These are phyloP conservation scores for Falco cherrug DNA, from an alignment of 2,797 vertebrate species.

Conservation along the genomic window DNA sequence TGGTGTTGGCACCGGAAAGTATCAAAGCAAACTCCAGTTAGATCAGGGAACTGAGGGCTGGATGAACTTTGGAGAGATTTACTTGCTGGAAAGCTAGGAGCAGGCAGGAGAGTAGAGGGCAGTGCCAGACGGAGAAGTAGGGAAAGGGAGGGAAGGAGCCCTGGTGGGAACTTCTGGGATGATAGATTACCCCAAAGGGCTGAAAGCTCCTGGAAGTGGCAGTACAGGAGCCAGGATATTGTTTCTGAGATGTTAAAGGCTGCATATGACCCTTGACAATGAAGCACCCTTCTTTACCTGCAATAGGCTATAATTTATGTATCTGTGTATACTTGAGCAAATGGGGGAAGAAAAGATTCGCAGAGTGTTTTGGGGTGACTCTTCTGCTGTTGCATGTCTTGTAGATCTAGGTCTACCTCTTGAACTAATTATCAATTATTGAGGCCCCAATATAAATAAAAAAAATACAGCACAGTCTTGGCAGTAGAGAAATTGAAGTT, in stretches of 20 bases:
- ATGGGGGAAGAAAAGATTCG: not conserved
- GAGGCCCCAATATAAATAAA: not conserved
- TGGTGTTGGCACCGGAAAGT: not conserved
- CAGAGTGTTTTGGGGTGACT: not conserved
- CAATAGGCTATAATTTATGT: not conserved
- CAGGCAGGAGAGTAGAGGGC: not conserved
- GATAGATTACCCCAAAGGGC: not conserved
- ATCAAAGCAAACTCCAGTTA: not conserved
- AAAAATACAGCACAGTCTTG: not conserved
- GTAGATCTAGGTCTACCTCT: not conserved
- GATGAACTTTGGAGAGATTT: not conserved
- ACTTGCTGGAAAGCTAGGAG: not conserved
- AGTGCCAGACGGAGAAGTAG: accelerated
- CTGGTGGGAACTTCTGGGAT: not conserved
- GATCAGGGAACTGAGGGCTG: not conserved
- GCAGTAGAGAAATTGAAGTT: not conserved
- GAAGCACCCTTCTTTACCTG: not conserved
- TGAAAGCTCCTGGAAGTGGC: not conserved
- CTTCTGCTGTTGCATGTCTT: not conserved
- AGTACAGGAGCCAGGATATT: not conserved
- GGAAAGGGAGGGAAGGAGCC: not conserved
- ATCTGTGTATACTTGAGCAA: not conserved
- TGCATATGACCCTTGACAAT: too few species aligned
- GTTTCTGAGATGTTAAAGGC: not conserved
- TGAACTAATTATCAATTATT: not conserved